phyloP scores from a whole-genome alignment of 2,797 vertebrate species.

The Pseudopleuronectes americanus region DNA sequence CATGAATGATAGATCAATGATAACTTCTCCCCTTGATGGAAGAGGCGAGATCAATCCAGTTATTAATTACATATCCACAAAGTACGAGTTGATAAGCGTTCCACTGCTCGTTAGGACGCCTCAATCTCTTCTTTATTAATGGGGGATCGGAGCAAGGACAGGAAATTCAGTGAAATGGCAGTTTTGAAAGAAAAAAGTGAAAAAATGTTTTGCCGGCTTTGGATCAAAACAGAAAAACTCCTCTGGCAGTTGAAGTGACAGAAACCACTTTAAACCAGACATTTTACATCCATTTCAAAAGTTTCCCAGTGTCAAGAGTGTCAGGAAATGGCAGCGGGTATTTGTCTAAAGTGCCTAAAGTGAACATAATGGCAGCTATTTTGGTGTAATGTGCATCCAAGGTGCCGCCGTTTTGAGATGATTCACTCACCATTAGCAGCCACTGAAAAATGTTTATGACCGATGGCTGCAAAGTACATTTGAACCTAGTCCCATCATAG shows the following conservation, averaged over 20 bases:
- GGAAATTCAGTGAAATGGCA: constrained; percentile 17
- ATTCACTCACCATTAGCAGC: constrained; percentile 59
- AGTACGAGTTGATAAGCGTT: constrained; percentile 29
- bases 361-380: constrained; percentile 62
- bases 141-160: constrained; percentile 15
- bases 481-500: constrained; percentile 5
- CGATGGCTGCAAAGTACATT: constrained; percentile 30
- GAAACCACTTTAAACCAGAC: constrained; percentile 15
- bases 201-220: constrained; percentile 41
- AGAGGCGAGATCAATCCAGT: constrained; percentile 28
- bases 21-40: constrained; percentile 4
- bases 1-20: constrained; percentile 43
- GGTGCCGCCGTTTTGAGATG: constrained; percentile 59
- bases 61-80: constrained; percentile 28
- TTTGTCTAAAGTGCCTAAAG: constrained; percentile 61
- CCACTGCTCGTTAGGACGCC: constrained; percentile 48
- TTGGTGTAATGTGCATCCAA: constrained; percentile 54
- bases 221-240: constrained; percentile 38
- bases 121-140: constrained; percentile 28
- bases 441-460: constrained; percentile 42
- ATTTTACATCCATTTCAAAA: constrained; percentile 54
- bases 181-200: constrained; percentile 16
- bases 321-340: constrained; percentile 37
- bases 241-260: constrained; percentile 30
- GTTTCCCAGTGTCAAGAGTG: constrained; percentile 39